phyloP scores from a whole-genome alignment of 2,113 vertebrate species.

The Sminthopsis crassicaudata region DNA sequence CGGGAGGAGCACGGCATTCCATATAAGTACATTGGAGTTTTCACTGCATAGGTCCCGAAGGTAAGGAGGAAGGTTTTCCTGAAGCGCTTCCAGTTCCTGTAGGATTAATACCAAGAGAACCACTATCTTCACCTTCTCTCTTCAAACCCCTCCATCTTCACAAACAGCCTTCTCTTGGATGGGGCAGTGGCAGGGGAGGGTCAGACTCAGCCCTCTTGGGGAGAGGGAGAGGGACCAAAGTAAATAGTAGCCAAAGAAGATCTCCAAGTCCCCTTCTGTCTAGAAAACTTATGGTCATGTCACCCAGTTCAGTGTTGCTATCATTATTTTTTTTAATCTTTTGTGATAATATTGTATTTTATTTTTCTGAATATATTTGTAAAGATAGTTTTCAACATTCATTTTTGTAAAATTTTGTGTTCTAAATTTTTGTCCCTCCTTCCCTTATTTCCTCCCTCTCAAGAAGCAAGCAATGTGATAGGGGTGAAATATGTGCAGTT shows the following conservation, averaged over 20 bases:
- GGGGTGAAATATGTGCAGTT: no score
- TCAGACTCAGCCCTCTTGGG: no score
- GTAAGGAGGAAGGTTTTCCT: conserved; percentile 31
- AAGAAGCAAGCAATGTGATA: no score
- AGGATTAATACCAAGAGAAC: neutral
- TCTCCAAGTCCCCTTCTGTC: neutral
- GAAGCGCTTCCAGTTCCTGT: conserved; percentile 79
- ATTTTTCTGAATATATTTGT: no score
- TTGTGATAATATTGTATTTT: no score
- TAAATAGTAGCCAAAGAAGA: neutral
- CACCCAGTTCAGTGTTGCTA: neutral
- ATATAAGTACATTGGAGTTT: conserved; percentile 65
- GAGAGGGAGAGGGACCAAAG: neutral
- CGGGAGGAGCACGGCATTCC: conserved; percentile 77
- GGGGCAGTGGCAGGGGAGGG: neutral
- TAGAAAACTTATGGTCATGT: no score
- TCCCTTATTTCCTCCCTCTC: no score
- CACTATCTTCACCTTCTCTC: neutral
- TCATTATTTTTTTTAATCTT: neutral
- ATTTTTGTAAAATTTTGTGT: no score
- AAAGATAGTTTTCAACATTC: no score
- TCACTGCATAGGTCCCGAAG: conserved; percentile 58
- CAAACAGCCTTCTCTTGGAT: neutral
- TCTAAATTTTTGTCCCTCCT: no score
- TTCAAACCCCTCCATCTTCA: rapidly evolving